Evolutionary conservation across 2,113 vertebrate genomes (phyloP), one percentile per base, ranked within the genome.

Genomic region (Entelurus aequoreus): DNA sequence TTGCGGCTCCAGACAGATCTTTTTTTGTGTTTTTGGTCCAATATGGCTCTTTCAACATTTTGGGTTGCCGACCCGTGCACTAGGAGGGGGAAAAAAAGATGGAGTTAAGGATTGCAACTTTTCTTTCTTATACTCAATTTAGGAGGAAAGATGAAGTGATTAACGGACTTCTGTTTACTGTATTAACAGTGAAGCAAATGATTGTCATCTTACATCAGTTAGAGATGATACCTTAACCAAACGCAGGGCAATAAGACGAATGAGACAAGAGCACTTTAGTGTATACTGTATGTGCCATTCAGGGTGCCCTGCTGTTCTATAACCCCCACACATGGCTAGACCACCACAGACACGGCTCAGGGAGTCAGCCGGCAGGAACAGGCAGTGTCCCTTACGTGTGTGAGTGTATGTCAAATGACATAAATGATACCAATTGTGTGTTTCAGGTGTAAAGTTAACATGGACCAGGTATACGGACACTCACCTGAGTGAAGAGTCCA

Each of bases 321-420:
- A 81, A 77, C 87, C 83, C 83, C 84, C 84, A 85, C 85, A 86
- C 85, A 87, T 86, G 85, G 84, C 67, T 77, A 61, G 73, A 78
- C 72, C 81, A 79, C 81, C 83, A 75, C 79, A 85, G 86, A 89
- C 80, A 89, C 84, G 83, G 81, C 86, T 89, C 87, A 86, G 55
- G 81, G 87, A 86, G 74, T 77, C 86, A 82, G 84, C 76, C 85
- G 66, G 87, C 87, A 88, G 80, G 82, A 90, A 89, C 87, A 86
- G 88, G 86, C 86, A 84, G 44, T 80, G 78, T 72, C 72, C 60
- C 68, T 73, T 62, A 66, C 69, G 60, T 68, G 37, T 69, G 72
- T 77, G 47, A 65, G 72, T 74, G 69, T 63, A 59, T 78, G 75
- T 69, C 82, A 84, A 76, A 86, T 87, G 83, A 86, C 81, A 86